Evolutionary conservation across 2,797 vertebrate genomes (phyloP).

Genomic region (Florisuga fusca): DNA sequence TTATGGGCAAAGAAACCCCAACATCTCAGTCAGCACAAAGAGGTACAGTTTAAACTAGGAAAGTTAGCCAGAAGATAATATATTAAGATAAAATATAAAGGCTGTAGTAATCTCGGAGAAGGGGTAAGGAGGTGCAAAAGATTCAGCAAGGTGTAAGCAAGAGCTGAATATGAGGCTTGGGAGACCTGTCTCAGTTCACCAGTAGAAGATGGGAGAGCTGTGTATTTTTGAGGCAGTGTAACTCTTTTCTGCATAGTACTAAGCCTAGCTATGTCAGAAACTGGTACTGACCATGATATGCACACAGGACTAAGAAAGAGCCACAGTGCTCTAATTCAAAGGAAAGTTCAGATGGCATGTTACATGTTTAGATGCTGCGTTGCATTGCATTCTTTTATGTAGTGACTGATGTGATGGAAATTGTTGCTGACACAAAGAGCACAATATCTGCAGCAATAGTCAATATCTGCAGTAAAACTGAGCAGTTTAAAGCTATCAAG

Average conservation of each 20-base stretch:
- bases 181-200: background rate
- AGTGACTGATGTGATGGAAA: background rate
- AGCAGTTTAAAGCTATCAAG: background rate
- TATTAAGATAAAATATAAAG: background rate
- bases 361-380: background rate
- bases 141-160: background rate
- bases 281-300: rapidly evolving
- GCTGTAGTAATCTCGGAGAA: background rate
- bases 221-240: background rate
- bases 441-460: background rate
- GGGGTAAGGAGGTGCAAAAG: background rate
- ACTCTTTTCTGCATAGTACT: background rate
- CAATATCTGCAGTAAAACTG: background rate
- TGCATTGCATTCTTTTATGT: background rate
- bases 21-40: background rate
- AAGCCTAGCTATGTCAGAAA: background rate
- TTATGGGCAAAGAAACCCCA: background rate
- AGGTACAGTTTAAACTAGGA: background rate
- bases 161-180: background rate
- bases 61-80: background rate
- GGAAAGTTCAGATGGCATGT: background rate
- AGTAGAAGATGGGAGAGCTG: background rate
- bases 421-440: background rate
- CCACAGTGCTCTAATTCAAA: background rate
- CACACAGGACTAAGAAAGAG: background rate